Conservation (phyloP, 2,797 vertebrate genomes). For the Perdix hodgsoniae region DNA sequence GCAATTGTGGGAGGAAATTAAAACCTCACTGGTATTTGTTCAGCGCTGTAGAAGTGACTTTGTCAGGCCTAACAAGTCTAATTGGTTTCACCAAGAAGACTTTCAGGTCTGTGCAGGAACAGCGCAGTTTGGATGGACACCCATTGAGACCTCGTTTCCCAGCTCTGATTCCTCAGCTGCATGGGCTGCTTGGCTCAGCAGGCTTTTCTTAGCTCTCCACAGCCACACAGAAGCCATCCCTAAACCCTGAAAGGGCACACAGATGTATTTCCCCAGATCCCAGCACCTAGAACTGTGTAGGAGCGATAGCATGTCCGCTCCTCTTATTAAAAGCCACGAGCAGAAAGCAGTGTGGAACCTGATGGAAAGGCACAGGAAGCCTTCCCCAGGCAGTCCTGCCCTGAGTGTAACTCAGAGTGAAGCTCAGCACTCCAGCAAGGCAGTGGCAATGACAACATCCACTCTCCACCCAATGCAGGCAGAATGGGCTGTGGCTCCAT, state of each 20-base stretch:
- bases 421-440: not conserved
- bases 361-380: not conserved
- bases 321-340: not conserved
- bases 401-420: rapidly evolving
- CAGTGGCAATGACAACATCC: not conserved
- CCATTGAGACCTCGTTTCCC: not conserved
- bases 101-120: not conserved
- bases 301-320: not conserved
- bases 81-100: constrained; percentile 32
- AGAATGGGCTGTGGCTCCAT: not conserved
- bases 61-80: constrained; percentile 9
- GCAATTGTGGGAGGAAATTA: constrained; percentile 8
- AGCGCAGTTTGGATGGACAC: not conserved
- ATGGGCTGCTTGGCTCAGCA: not conserved
- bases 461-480: not conserved
- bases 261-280: not conserved
- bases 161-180: not conserved
- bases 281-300: rapidly evolving
- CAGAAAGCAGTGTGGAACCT: not conserved
- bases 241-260: not conserved
- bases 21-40: not conserved
- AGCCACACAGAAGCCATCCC: not conserved
- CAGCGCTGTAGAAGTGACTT: not conserved
- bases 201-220: not conserved
- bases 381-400: rapidly evolving